phyloP scores from a whole-genome alignment of 2,888 invertebrate genomes.

The Axea sp. region DNA sequence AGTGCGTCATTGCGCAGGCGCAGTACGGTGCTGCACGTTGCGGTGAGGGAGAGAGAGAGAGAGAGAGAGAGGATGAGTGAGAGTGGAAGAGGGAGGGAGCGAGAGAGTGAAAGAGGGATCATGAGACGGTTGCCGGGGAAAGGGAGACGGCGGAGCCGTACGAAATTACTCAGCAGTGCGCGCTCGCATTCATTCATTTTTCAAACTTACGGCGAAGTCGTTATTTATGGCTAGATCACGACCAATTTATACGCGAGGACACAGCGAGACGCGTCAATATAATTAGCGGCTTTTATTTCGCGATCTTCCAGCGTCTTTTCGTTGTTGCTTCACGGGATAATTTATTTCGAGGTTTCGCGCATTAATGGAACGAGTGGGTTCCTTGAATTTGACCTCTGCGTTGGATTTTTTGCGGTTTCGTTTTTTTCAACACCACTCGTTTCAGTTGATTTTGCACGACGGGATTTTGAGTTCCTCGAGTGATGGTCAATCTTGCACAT shows the following conservation, averaged over 20 bases:
- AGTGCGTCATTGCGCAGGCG: constrained; percentile 55
- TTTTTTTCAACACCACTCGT: background rate
- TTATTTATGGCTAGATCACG: constrained; percentile 45
- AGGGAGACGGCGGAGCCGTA: constrained; percentile 3
- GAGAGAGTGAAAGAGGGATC: background rate
- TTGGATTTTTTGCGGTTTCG: background rate
- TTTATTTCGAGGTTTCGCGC: background rate
- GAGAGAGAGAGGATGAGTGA: background rate
- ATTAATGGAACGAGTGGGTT: background rate
- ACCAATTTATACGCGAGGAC: constrained; percentile 25
- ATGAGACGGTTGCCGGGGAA: background rate
- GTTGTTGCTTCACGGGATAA: too few species aligned
- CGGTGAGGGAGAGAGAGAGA: background rate
- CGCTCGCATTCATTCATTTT: constrained; percentile 51
- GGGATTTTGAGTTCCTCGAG: too few species aligned
- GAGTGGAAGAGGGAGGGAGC: background rate
- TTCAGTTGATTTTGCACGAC: too few species aligned
- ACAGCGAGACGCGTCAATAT: constrained; percentile 9
- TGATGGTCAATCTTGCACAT: too few species aligned
- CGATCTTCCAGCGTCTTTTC: background rate
- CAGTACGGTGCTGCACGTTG: constrained; percentile 23
- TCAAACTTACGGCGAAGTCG: constrained; percentile 47
- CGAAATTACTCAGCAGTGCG: constrained; percentile 46
- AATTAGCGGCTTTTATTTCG: constrained; percentile 7
- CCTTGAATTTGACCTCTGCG: constrained; percentile 1